phyloP scores from a whole-genome alignment of 2,113 vertebrate species.

The Arothron firmamentum region DNA sequence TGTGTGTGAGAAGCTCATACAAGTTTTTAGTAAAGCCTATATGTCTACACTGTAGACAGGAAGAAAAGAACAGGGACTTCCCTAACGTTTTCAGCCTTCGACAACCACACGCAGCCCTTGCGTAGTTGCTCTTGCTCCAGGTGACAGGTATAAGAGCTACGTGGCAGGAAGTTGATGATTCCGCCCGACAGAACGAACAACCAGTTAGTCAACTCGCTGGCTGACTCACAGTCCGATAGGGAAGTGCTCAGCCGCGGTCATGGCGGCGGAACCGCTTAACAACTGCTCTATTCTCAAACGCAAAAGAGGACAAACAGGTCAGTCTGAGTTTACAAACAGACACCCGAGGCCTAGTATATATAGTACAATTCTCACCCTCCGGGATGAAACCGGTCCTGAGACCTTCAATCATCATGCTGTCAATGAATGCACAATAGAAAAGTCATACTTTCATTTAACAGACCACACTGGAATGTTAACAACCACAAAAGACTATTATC shows the following conservation, averaged over 20 bases:
- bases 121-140: conserved; percentile 8
- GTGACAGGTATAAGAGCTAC: conserved; percentile 53
- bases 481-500: conserved; percentile 65
- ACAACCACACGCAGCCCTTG: conserved; percentile 12
- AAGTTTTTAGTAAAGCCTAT: conserved; percentile 22
- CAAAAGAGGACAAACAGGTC: conserved; percentile 33
- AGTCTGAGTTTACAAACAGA: conserved; percentile 24
- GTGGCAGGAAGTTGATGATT: conserved; percentile 28
- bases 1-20: conserved; percentile 21
- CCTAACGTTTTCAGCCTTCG: conserved; percentile 32
- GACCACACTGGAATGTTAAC: conserved; percentile 60
- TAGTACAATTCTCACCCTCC: conserved; percentile 49
- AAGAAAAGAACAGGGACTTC: conserved; percentile 22
- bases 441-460: conserved; percentile 51
- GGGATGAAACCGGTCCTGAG: conserved; percentile 28
- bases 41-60: conserved; percentile 39
- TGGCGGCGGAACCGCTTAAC: conserved; percentile 24
- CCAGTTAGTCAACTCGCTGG: conserved; percentile 43
- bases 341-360: conserved; percentile 43
- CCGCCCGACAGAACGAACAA: conserved; percentile 37
- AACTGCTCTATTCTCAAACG: conserved; percentile 8
- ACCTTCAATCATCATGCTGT: conserved; percentile 50
- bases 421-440: conserved; percentile 55
- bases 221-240: conserved; percentile 44
- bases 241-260: conserved; percentile 19